Conservation (phyloP, 2,888 invertebrate species). For the Cordylochernes scorpioides region DNA sequence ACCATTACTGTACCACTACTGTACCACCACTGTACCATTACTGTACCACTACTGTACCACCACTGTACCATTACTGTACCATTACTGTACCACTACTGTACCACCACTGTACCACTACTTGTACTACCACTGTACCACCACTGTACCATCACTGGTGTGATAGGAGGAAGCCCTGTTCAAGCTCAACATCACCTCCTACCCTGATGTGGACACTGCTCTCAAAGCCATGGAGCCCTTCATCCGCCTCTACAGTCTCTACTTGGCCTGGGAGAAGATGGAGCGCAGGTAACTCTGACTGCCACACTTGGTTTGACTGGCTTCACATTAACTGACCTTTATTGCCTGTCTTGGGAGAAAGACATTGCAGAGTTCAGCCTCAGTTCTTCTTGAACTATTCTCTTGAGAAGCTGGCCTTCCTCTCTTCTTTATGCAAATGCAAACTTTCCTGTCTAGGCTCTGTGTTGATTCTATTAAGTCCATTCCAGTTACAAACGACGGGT, state of each 20-base stretch:
- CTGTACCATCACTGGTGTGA: too few relatives aligned
- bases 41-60: too few relatives aligned
- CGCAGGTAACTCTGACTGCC: conserved; percentile 26
- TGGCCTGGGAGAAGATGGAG: conserved; percentile 48
- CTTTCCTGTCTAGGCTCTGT: too few relatives aligned
- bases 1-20: too few relatives aligned
- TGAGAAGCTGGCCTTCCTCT: background rate
- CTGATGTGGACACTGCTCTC: conserved; percentile 44
- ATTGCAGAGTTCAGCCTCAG: background rate
- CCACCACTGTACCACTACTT: too few relatives aligned
- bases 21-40: too few relatives aligned
- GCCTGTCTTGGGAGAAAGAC: background rate
- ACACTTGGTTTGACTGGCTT: too few relatives aligned
- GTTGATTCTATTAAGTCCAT: too few relatives aligned
- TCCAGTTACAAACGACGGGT: too few relatives aligned
- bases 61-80: too few relatives aligned
- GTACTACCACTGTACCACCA: too few relatives aligned
- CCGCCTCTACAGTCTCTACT: conserved; percentile 29
- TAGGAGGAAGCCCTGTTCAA: conserved; percentile 57
- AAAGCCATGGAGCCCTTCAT: conserved; percentile 33
- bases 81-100: background rate
- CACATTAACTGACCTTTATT: background rate
- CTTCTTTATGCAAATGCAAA: background rate
- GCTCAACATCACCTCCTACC: conserved; percentile 44
- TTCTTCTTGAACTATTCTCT: background rate